Evolutionary conservation across 2,113 vertebrate species (phyloP), one percentile per base, ranked within the genome.

Genomic region (Brachypodius melanocephalos): DNA sequence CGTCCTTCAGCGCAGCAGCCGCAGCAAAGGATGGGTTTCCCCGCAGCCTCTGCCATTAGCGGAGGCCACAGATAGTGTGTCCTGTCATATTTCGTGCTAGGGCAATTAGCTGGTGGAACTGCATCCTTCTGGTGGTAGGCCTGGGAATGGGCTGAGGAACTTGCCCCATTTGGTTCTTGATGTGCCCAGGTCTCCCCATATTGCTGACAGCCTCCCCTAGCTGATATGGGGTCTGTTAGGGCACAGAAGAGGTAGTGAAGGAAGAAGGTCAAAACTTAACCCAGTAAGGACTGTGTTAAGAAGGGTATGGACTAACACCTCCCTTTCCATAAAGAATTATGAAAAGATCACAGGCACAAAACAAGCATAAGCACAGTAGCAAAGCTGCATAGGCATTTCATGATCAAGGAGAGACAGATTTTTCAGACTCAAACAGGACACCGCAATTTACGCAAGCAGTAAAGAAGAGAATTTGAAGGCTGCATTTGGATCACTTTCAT

Each of bases 231-330:
- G 96, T 96, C 94, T 95, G 96, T 83, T 96, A 96, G 94, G 95
- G 95, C 96, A 97, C 93, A 96, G 95, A 97, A 96, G 94, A 96
- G 93, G 94, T 22, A 96, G 91, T 91, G 95, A 96, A 95, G 93
- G 95, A 95, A 97, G 81, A 94, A 95, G 75, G 94, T 95, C 94
- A 97, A 96, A 94, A 96, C 91, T 88, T 88, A 88, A 87, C 89
- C 78, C 89, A 94, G 2, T 55, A 94, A 77, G 78, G 82, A 95
- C 72, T 11, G 10, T 3, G 12, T 67, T 63, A 95, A 85, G 81
- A 85, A 79, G 87, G 59, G 19, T 59, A 88, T 0, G 22, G 74
- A 48, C 46, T 79, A 79, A 77, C 63, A 94, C 54, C 71, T 93
- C 91, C 55, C 88, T 79, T 88, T 83, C 81, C 69, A 93, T 90